Evolutionary conservation across 2,113 vertebrate species (phyloP), one percentile per base, ranked within the genome.

Genomic region (Corydoras maculifer): DNA sequence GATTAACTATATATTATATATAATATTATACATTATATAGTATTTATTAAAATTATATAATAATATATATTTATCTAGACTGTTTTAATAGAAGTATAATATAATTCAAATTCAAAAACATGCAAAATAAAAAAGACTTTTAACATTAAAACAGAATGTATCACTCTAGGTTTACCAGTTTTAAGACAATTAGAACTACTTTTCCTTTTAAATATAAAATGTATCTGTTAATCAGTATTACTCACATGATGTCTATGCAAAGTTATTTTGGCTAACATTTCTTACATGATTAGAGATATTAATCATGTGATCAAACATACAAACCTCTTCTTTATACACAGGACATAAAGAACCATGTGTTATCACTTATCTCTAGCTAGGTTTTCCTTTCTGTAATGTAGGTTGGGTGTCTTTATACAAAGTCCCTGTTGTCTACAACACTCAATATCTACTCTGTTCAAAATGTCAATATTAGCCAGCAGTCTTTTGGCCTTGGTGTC

Each of bases 401-500:
- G 62, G 30, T 8, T 54, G 25, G 9, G 35, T 11, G 14, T 69
- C n/a, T 32, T 29, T 4, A 48, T 54, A 75, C 63, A 78, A 78
- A 51, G 68, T 67, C 12, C 48, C 57, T 51, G 43, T 69, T 70
- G 74, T 66, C 49, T 50, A 57, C 62, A 9, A 30, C n/a, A 62
- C 13, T 65, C 68, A 69, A 64, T 69, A 71, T 76, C 73, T 58
- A n/a, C 58, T 64, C 32, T 59, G 62, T 66, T 69, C 55, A 72
- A 60, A 69, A 62, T 54, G 51, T 77, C 69, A 81, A 75, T 77
- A 64, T 69, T 72, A 54, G 58, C 60, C 60, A 55, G 51, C 54
- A 62, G 14, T 18, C 72, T 68, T 62, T 53, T 79, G 78, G 63
- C 63, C 79, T 75, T 72, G 64, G 77, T 77, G 55, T 65, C 77